Base-by-base conservation (phyloP, 2,797 vertebrate species). In the Hippopotamyrus pictus region DNA sequence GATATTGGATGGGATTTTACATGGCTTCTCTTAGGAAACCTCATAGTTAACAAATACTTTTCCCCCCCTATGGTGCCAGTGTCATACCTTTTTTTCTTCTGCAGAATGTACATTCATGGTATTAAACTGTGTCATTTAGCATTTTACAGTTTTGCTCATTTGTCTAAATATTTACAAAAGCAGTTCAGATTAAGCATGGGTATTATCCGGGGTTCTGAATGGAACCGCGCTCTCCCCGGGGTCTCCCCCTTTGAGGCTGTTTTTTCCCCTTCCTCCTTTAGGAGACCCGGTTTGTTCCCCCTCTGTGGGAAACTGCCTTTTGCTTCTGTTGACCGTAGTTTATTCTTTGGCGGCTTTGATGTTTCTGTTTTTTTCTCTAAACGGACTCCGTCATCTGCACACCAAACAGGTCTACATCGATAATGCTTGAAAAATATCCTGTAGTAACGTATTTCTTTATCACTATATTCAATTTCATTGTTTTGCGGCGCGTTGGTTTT, bases 81-180 rank as follows among this genome's bases (percentile, higher is more conserved):
- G 41, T 22, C 76, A 46, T 82, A 41, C 33, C 73, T 46, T 46
- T 46, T 82, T 46, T 82, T 82, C 73, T 69, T 69, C 65, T 73
- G 19, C 19, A 46, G 17, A 82, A 82, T 82, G 11, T 82, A 19
- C 17, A 46, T 82, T 44, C 17, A 9, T 82, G 41, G 76, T 82
- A 44, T 82, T 82, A 44, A 82, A 82, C 41, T 82, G 41, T 82
- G 17, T 82, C 76, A 82, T 82, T 82, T 82, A 82, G 19, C 37
- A 82, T 82, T 44, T 46, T 82, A 82, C 41, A 82, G 41, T n/a
- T 82, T 44, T 82, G 41, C 76, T 73, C 14, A 73, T 73, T 82
- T 82, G 37, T 82, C 37, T 46, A 82, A 82, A 82, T 82, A 82
- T 82, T 82, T 82, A 82, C 37, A 82, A 82, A 82, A 82, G 76